phyloP scores from a whole-genome alignment of 2,797 vertebrate species.

The Chrysocyon brachyurus region DNA sequence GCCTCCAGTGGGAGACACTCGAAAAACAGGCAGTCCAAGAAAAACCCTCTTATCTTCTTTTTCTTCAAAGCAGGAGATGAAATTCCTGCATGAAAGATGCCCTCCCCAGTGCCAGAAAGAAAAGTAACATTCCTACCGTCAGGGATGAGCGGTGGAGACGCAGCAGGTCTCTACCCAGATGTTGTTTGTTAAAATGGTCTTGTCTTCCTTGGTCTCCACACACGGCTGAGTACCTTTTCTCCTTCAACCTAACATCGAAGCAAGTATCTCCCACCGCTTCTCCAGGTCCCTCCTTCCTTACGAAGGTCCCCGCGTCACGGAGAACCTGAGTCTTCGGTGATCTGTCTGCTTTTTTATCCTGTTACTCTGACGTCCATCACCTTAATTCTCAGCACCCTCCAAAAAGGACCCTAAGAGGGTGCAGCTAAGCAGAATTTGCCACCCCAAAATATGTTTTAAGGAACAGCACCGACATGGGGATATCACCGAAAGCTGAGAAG shows the following conservation, averaged over 20 bases:
- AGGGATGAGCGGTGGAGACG: not conserved
- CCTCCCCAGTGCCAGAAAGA: not conserved
- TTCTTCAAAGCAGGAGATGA: not conserved
- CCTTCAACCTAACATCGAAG: not conserved
- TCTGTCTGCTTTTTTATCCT: not conserved
- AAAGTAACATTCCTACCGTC: not conserved
- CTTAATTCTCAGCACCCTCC: not conserved
- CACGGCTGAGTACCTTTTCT: rapidly evolving
- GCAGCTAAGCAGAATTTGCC: not conserved
- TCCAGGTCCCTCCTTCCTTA: not conserved
- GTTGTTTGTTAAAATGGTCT: not conserved
- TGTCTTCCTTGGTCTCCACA: not conserved
- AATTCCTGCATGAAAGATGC: not conserved
- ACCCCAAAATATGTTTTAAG: not conserved
- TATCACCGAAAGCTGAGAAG: not conserved
- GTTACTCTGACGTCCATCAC: not conserved
- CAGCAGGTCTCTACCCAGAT: not conserved
- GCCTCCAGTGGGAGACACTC: too few species aligned
- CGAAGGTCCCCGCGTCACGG: rapidly evolving
- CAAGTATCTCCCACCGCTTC: not conserved
- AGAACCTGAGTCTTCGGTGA: rapidly evolving
- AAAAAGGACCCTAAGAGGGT: not conserved
- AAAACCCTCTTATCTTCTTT: not conserved
- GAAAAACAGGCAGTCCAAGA: not conserved
- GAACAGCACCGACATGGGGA: not conserved